These are phyloP conservation scores for Rhinogobius similis DNA, from an alignment of 2,113 vertebrate species.

Conservation along the genomic window DNA sequence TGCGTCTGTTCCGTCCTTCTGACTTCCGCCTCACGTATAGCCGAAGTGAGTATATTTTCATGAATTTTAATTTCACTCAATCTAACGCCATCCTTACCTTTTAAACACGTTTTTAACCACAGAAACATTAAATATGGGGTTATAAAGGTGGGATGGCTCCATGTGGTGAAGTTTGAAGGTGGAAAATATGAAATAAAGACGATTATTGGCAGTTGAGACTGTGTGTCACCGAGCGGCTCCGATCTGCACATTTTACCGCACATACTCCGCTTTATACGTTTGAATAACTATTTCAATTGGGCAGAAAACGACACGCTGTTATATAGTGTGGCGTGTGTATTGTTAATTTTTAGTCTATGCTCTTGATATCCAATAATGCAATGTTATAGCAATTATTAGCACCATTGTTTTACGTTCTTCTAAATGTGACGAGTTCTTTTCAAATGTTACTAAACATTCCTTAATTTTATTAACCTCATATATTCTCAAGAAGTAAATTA, in stretches of 20 bases:
- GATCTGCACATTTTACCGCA: background rate
- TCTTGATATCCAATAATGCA: background rate
- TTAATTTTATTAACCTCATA: too few species aligned
- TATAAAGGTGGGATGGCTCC: fast-evolving
- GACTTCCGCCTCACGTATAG: constrained; percentile 66
- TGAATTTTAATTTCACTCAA: constrained; percentile 17
- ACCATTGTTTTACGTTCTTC: background rate
- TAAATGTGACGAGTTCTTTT: too few species aligned
- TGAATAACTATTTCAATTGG: too few species aligned
- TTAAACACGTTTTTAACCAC: fast-evolving
- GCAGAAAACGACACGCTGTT: too few species aligned
- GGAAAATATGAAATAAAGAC: background rate
- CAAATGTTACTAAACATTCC: too few species aligned
- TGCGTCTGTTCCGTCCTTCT: constrained; percentile 58
- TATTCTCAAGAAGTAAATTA: too few species aligned
- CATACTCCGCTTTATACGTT: background rate
- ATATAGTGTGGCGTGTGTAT: background rate
- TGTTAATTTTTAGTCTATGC: background rate
- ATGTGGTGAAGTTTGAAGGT: background rate
- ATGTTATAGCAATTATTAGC: background rate
- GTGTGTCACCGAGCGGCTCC: background rate
- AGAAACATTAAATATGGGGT: fast-evolving
- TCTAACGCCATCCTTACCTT: constrained; percentile 53
- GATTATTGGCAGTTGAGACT: background rate
- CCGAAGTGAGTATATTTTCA: constrained; percentile 52